phyloP scores from a whole-genome alignment of 2,888 invertebrate genomes.

The Alsophila aescularia region DNA sequence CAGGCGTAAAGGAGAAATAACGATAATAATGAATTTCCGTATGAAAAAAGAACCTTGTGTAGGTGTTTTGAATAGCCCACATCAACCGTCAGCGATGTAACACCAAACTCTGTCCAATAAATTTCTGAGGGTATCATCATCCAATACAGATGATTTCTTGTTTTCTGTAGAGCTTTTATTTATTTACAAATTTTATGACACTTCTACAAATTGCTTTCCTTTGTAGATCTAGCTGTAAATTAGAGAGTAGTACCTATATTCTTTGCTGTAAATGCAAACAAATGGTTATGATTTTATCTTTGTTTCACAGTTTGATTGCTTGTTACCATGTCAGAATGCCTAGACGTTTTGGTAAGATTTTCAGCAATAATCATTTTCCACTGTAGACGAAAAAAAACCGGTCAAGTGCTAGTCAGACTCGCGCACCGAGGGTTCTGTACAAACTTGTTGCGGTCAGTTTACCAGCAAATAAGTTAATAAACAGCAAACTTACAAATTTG shows the following conservation, averaged over 20 bases:
- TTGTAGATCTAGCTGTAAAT: not conserved
- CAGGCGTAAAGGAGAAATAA: too few relatives aligned
- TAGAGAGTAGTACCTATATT: not conserved
- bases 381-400: too few relatives aligned
- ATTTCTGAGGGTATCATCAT: conserved; percentile 7
- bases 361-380: too few relatives aligned
- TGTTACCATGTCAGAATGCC: not conserved
- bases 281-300: too few relatives aligned
- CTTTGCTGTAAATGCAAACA: too few relatives aligned
- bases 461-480: too few relatives aligned
- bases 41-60: not conserved
- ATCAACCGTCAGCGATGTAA: not conserved
- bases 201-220: conserved; percentile 19
- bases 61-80: not conserved
- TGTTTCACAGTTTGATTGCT: not conserved
- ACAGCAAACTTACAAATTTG: too few relatives aligned
- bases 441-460: too few relatives aligned
- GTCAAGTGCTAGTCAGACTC: too few relatives aligned
- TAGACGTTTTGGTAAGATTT: not conserved
- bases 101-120: conserved; percentile 9
- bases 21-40: not conserved
- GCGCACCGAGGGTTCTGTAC: too few relatives aligned
- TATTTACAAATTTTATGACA: conserved; percentile 26
- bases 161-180: conserved; percentile 16
- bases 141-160: conserved; percentile 12